Conservation (phyloP, 2,888 invertebrate species). For the Zygaena filipendulae region DNA sequence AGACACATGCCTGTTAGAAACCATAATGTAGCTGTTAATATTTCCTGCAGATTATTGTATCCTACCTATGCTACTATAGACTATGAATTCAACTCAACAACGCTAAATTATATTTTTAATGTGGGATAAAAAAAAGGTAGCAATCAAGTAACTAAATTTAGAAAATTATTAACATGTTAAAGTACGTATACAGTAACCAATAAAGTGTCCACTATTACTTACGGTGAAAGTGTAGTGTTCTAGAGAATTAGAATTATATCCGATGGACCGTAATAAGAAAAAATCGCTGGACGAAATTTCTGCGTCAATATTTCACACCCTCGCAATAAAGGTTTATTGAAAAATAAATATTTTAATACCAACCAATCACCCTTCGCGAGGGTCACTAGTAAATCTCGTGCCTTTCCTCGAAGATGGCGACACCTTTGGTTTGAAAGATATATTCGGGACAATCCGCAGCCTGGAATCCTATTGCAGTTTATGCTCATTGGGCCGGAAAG, state of each 20-base stretch:
- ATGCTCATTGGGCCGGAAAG: slow-evolving; percentile 61
- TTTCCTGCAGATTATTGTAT: too few species aligned
- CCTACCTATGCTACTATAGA: too few species aligned
- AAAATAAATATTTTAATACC: slow-evolving; percentile 48
- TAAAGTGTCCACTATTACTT: too few species aligned
- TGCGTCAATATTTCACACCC: slow-evolving; percentile 24
- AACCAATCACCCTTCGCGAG: slow-evolving; percentile 33
- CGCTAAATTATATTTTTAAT: too few species aligned
- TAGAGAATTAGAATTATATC: slow-evolving; percentile 28
- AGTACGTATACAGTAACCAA: too few species aligned
- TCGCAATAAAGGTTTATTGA: slow-evolving; percentile 29
- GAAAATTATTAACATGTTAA: too few species aligned
- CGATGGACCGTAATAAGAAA: slow-evolving; percentile 28
- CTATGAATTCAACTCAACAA: too few species aligned
- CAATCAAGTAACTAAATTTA: too few species aligned
- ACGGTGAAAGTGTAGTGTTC: slow-evolving; percentile 26
- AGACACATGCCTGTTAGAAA: too few species aligned
- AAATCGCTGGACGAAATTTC: slow-evolving; percentile 26
- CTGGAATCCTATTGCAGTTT: slow-evolving; percentile 65
- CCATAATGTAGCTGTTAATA: too few species aligned
- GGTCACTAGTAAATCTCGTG: slow-evolving; percentile 50
- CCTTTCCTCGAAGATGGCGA: slow-evolving; percentile 39
- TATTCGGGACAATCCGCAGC: slow-evolving; percentile 49
- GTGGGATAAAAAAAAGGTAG: too few species aligned
- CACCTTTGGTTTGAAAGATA: slow-evolving; percentile 39